Conservation (phyloP, 2,797 vertebrate species). For the Rhabdophis nuchalis region DNA sequence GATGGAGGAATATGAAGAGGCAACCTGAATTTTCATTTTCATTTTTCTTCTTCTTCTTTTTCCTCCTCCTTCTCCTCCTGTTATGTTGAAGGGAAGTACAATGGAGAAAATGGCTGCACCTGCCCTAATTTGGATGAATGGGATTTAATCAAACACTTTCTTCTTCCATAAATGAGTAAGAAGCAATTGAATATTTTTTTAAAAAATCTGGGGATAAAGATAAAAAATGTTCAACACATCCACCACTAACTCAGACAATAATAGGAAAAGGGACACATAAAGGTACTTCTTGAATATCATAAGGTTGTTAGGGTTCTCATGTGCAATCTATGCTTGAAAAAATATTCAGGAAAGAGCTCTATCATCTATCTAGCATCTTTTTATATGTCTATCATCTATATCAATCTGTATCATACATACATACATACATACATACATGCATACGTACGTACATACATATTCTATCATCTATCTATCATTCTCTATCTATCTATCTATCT, state of each 20-base stretch:
- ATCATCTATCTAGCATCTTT: neutral
- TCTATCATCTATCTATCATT: neutral
- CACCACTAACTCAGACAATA: neutral
- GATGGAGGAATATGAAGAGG: neutral
- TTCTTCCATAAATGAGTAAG: neutral
- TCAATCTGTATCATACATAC: too few relatives aligned
- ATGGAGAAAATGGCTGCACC: neutral
- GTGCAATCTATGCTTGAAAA: neutral
- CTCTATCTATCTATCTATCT: neutral
- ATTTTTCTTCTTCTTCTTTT: neutral
- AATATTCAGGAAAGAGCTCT: neutral
- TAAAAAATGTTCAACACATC: neutral
- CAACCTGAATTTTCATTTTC: neutral
- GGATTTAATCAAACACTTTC: neutral
- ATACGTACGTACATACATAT: too few relatives aligned
- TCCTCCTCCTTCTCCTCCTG: too few relatives aligned
- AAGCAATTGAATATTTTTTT: neutral
- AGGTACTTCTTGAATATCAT: neutral
- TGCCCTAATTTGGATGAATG: neutral
- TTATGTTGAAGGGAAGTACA: neutral
- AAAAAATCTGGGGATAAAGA: neutral
- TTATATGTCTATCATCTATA: neutral
- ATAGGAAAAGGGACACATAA: neutral
- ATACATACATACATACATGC: too few relatives aligned
- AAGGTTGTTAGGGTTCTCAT: neutral